Evolutionary conservation across 1,140 invertebrate genomes (phyloP).

Genomic region (Anastrepha obliqua): DNA sequence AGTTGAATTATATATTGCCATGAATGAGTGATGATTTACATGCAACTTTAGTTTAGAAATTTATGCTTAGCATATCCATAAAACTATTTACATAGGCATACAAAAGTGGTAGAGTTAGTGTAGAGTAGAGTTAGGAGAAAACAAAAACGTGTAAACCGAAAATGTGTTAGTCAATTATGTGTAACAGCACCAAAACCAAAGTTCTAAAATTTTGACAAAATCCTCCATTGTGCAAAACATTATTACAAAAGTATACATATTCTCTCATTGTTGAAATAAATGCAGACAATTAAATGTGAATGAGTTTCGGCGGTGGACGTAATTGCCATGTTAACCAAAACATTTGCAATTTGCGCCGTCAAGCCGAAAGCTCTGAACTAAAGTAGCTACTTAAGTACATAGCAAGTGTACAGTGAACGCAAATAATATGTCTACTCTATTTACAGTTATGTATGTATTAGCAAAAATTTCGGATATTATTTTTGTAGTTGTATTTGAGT

Average conservation of each 20-base stretch:
- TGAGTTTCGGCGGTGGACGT: background rate
- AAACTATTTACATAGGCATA: background rate
- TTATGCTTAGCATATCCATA: background rate
- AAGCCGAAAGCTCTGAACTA: background rate
- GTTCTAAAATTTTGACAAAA: constrained; percentile 43
- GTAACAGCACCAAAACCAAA: constrained; percentile 53
- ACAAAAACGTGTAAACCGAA: constrained; percentile 34
- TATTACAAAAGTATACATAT: background rate
- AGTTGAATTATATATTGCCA: no score
- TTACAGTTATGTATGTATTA: constrained; percentile 4
- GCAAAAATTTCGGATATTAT: constrained; percentile 28
- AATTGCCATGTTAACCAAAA: background rate
- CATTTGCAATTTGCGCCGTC: background rate
- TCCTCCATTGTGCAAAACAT: background rate
- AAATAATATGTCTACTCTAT: constrained; percentile 12
- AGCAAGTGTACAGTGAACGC: background rate
- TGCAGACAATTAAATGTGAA: constrained; percentile 2
- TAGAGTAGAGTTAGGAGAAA: background rate
- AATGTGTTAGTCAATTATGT: constrained; percentile 19
- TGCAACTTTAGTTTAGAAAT: background rate
- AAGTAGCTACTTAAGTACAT: background rate
- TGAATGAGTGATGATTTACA: background rate
- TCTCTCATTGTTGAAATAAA: background rate
- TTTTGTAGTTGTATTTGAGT: constrained; percentile 49
- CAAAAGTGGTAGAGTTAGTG: background rate